Evolutionary conservation across 2,797 vertebrate genomes (phyloP), one percentile per base, ranked within the genome.

Genomic region (Myotis pilosus): DNA sequence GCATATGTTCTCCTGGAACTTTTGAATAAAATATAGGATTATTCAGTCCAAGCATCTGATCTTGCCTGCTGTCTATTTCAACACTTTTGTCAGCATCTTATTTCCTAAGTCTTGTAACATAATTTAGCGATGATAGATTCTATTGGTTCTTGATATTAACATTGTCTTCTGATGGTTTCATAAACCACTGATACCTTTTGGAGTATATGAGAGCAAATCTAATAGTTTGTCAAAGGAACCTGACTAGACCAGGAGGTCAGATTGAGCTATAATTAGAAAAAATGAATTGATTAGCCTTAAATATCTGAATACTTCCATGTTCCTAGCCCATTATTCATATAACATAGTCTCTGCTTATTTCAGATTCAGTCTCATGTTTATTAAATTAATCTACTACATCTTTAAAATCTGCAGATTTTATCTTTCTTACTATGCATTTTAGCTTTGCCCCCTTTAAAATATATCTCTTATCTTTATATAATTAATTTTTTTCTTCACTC

Each of bases 221-320:
- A 91, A 91, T 94, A 88, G 19, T 23, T 92, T 92, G 62, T 91
- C 68, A 91, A 91, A 33, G 33, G 53, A 94, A 82, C 2, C 20
- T 87, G 49, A 89, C 28, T 75, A 91, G 80, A 92, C 47, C 30
- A 22, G 44, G 44, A 86, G 44, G 89, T 95, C 94, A 94, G 51
- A 82, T 1, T 71, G 64, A 68, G 55, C 51, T 79, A 82, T 75
- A 95, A 94, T 92, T 94, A 94, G 57, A 64, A 47, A 47, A 82
- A 88, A 44, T 66, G 87, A 92, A 75, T 47, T 92, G 28, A 78
- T 95, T 78, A 92, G 22, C 25, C 8, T 89, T 93, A 90, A 94
- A 95, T 80, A 68, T 82, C 49, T 79, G 84, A 93, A 60, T 66
- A 51, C 13, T 64, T 81, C 55, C 66, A 0, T 71, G 12, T 38